phyloP scores from a whole-genome alignment of 2,888 invertebrate species.

The Vandiemenella viatica region DNA sequence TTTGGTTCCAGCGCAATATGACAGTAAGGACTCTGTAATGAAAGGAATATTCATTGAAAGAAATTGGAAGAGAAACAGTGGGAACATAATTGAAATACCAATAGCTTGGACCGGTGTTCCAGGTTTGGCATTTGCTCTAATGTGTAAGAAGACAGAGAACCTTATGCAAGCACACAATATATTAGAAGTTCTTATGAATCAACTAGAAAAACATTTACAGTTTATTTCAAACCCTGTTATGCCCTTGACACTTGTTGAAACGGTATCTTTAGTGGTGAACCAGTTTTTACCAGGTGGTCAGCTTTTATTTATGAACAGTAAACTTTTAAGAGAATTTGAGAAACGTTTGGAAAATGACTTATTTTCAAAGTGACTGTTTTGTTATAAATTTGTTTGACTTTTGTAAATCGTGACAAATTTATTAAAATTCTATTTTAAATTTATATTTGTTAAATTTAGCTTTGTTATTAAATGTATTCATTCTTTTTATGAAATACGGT shows the following conservation, averaged over 20 bases:
- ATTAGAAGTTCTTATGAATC: conserved; percentile 9
- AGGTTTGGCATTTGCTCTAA: conserved; percentile 10
- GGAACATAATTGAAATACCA: conserved; percentile 2
- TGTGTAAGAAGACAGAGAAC: conserved; percentile 9
- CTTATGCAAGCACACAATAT: conserved; percentile 13
- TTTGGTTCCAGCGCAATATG: conserved; percentile 1
- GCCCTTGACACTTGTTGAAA: conserved; percentile 11
- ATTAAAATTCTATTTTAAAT: no score
- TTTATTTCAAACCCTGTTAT: conserved; percentile 12
- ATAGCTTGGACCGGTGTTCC: conserved; percentile 12
- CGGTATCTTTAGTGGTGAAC: conserved; percentile 13
- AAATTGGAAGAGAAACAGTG: conserved; percentile 8
- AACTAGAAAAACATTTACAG: conserved; percentile 14
- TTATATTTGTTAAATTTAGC: no score
- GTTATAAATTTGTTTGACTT: no score
- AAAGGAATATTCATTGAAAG: conserved; percentile 13
- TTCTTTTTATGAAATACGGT: no score
- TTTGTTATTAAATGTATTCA: no score
- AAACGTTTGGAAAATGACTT: conserved; percentile 14
- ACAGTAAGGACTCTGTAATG: conserved; percentile 7
- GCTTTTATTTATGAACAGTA: conserved; percentile 14
- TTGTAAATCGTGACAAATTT: no score
- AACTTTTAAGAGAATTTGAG: conserved; percentile 8
- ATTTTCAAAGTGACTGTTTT: conserved; percentile 12
- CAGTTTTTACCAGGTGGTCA: conserved; percentile 14